These are phyloP conservation scores for Sebastes dallii DNA, from an alignment of 2,797 vertebrate genomes.

Conservation along the genomic window DNA sequence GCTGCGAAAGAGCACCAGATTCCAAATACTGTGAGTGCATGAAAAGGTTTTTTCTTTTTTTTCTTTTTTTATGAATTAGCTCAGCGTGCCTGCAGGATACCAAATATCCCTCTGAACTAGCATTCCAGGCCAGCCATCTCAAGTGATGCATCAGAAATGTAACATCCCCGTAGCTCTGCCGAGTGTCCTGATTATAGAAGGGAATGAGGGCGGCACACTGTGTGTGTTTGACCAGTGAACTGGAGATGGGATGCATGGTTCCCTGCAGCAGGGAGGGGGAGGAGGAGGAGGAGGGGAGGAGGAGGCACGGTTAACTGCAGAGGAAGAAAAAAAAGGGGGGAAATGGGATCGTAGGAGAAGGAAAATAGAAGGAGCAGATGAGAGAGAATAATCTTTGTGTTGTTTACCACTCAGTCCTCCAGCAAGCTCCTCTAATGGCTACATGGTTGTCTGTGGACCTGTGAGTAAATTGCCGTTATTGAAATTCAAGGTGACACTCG, in stretches of 20 bases:
- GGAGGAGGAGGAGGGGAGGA: background rate
- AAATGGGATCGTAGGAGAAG: slow-evolving; percentile 51
- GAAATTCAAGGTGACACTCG: slow-evolving; percentile 65
- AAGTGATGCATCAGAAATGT: slow-evolving; percentile 80
- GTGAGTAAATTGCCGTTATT: slow-evolving; percentile 62
- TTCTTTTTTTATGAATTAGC: slow-evolving; percentile 55
- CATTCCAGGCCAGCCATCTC: slow-evolving; percentile 76
- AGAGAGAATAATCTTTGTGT: slow-evolving; percentile 45
- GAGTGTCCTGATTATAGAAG: slow-evolving; percentile 80
- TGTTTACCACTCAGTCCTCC: slow-evolving; percentile 45
- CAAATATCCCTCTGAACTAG: slow-evolving; percentile 61
- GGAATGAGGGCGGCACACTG: slow-evolving; percentile 76
- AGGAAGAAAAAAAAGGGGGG: slow-evolving; percentile 45
- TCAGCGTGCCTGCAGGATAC: slow-evolving; percentile 60
- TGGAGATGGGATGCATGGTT: slow-evolving; percentile 78
- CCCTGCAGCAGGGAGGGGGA: slow-evolving; percentile 66
- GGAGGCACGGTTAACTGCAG: slow-evolving; percentile 53
- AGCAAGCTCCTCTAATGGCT: slow-evolving; percentile 35
- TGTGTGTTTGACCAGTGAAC: slow-evolving; percentile 81
- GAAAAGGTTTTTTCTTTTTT: slow-evolving; percentile 26
- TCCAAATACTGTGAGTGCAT: slow-evolving; percentile 51
- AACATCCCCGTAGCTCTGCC: slow-evolving; percentile 75
- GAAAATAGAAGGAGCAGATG: slow-evolving; percentile 51
- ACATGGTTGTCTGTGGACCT: slow-evolving; percentile 19
- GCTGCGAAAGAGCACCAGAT: slow-evolving; percentile 32